Evolutionary conservation across 2,888 invertebrate genomes (phyloP), one percentile per base, ranked within the genome.

Genomic region (Platycnemis pennipes): DNA sequence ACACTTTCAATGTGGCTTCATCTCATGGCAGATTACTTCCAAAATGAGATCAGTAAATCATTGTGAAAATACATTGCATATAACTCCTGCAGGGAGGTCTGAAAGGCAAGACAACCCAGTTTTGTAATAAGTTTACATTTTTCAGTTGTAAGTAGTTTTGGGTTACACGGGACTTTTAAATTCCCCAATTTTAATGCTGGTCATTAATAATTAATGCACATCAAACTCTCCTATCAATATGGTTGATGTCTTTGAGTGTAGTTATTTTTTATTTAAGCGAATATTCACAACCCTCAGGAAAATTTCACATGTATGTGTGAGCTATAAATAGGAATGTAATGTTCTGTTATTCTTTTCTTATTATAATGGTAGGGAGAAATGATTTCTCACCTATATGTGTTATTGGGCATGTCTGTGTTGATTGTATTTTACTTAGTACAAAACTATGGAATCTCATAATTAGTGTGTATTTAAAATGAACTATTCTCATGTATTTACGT

Each of bases 1-100:
- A 69, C 63, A 63, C 91, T 91, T 91, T 91, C 42, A 91, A 91
- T 91, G 91, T 91, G 56, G 63, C 91, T 91, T 91, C n/a, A 44
- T 91, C 44, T 91, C 91, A 91, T 91, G 91, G 63, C 91, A 91
- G 63, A 91, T 63, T 44, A 69, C 63, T 91, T 56, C 91, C 63
- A 26, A 44, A 87, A 69, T 91, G 44, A 69, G 44, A 63, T 63
- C 44, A 63, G 91, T 69, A 11, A 91, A 91, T 44, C 44, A 44
- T 63, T 13, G 44, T 63, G 44, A 63, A 3, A 45, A 91, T 63
- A 44, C 63, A 44, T 63, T 45, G 45, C 13, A 44, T 42, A 31
- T 53, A 56, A 56, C n/a, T 13, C 44, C 69, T 91, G 37, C 37
- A 2, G 16, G 44, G 16, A 91, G 63, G 26, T 91, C 31, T 53